Evolutionary conservation across 2,797 vertebrate species (phyloP), one percentile per base, ranked within the genome.

Genomic region (Sylvia borin): DNA sequence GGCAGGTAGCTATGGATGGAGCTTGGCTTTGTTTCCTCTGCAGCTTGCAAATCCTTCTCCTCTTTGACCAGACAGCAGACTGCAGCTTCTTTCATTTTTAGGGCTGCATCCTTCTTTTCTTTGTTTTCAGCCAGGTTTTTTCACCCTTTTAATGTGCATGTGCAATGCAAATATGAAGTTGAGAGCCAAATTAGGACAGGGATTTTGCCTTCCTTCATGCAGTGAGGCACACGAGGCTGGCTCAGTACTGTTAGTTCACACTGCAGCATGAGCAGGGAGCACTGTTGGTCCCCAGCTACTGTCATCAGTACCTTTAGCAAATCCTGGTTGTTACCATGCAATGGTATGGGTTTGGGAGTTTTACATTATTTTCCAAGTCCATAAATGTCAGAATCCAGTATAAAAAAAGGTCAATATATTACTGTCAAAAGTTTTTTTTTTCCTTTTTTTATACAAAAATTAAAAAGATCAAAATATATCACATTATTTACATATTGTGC

Each of bases 321-420:
- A 58, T 77, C 71, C 60, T 38, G 38, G 20, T 75, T 76, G 60
- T 76, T 91, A 48, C 5, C 88, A 70, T 74, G 80, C 19, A 11
- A 47, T 95, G 50, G 24, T 75, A 92, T 0, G 38, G 96, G 51
- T 85, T 92, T 90, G 61, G 76, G 92, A 86, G 66, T 45, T 95
- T 94, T 92, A 92, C 47, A 91, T 55, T 87, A 93, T 97, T 89
- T 96, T 89, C 90, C 67, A 86, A 97, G 93, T 97, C 97, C 98
- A 93, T 93, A 96, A 95, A 74, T 95, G 97, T 93, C 95, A 93
- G 57, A 90, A 95, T 98, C 85, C 97, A 95, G 80, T 97, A 97
- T 97, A 97, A 97, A 97, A 97, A 97, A 97, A 98, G 95, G 97
- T 98, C 98, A 98, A 99, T 99, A 99, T 99, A 99, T 99, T 99